phyloP scores from a whole-genome alignment of 2,888 invertebrate species.

The Sphecodes monilicornis region DNA sequence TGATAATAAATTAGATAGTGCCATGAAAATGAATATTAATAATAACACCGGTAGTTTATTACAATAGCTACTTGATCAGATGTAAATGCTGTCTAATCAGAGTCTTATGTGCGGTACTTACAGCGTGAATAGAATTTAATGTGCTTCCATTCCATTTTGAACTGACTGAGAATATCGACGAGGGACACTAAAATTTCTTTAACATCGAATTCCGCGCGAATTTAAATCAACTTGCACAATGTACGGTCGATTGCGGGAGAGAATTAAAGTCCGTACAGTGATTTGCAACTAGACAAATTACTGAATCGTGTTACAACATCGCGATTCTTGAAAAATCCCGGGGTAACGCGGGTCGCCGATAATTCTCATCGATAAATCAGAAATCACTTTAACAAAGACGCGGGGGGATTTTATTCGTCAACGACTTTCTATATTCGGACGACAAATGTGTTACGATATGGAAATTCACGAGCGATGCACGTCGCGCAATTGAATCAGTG shows the following conservation, averaged over 20 bases:
- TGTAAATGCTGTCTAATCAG: background rate
- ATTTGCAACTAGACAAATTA: background rate
- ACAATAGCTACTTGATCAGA: too few relatives aligned
- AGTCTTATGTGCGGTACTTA: too few relatives aligned
- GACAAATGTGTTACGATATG: conserved; percentile 2
- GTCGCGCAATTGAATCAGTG: background rate
- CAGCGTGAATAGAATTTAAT: too few relatives aligned
- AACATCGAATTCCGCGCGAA: background rate
- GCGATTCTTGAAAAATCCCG: background rate
- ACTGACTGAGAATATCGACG: background rate
- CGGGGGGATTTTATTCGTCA: background rate
- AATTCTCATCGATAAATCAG: conserved; percentile 1
- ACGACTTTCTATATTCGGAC: background rate
- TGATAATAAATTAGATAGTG: too few relatives aligned
- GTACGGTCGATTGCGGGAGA: background rate
- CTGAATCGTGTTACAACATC: background rate
- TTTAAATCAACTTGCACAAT: background rate
- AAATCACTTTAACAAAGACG: background rate
- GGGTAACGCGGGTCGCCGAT: background rate
- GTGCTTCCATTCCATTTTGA: background rate
- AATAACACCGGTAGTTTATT: too few relatives aligned
- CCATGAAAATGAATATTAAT: too few relatives aligned
- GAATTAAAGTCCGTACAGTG: background rate
- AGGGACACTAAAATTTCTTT: background rate
- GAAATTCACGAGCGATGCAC: conserved; percentile 5